phyloP scores from a whole-genome alignment of 2,797 vertebrate genomes.

The Falco novaeseelandiae region DNA sequence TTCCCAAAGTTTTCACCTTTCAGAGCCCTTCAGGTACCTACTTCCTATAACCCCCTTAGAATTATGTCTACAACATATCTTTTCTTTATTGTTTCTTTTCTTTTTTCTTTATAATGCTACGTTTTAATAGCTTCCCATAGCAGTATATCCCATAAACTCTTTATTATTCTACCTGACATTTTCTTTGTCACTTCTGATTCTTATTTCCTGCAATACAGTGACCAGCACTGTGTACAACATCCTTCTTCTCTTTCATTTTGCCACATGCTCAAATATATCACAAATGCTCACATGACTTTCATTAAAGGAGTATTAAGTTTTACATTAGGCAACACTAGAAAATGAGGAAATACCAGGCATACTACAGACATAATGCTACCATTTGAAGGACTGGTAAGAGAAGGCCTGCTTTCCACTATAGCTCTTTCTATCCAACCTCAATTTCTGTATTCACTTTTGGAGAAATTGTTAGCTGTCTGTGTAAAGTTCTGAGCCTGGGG shows the following conservation, averaged over 20 bases:
- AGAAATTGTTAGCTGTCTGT: background rate
- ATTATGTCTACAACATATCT: background rate
- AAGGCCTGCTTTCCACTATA: background rate
- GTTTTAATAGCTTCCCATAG: background rate
- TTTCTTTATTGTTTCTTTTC: background rate
- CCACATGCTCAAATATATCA: background rate
- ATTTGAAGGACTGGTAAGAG: background rate
- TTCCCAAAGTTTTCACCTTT: background rate
- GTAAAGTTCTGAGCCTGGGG: background rate
- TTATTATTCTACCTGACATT: background rate
- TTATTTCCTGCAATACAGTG: background rate
- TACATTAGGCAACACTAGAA: background rate
- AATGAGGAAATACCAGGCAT: background rate
- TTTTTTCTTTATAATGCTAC: background rate
- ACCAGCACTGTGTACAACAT: background rate
- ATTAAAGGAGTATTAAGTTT: background rate
- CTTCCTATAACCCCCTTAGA: background rate
- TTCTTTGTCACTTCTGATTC: background rate
- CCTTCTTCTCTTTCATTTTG: background rate
- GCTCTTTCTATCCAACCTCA: background rate
- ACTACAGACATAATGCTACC: background rate
- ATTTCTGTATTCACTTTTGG: background rate
- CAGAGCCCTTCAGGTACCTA: background rate
- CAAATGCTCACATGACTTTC: background rate
- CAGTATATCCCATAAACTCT: background rate